Evolutionary conservation across 2,797 vertebrate genomes (phyloP).

Genomic region (Sardinella longiceps): DNA sequence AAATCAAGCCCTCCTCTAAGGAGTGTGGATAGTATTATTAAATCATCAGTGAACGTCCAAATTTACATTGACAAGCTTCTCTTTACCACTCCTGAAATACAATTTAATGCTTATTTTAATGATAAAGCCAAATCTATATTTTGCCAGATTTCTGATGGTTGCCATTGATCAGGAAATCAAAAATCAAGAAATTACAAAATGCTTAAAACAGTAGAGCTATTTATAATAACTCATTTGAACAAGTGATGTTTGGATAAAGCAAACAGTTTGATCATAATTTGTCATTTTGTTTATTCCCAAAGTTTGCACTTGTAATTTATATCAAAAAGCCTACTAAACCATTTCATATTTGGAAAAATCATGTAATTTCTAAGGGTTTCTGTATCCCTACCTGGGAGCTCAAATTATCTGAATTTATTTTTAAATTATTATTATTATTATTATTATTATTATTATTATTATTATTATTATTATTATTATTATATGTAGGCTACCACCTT

Average conservation of each 20-base stretch:
- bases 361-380: not conserved
- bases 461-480: not conserved
- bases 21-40: conserved; percentile 78
- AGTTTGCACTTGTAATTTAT: not conserved
- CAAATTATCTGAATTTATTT: no score
- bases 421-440: not conserved
- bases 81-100: conserved; percentile 60
- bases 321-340: not conserved
- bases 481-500: no score
- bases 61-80: conserved; percentile 71
- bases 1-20: conserved; percentile 91
- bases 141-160: not conserved
- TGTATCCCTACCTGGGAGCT: not conserved
- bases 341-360: not conserved
- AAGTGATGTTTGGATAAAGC: not conserved
- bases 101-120: conserved; percentile 40
- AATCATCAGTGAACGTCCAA: conserved; percentile 78
- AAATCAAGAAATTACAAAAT: not conserved
- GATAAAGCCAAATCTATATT: not conserved
- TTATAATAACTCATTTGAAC: not conserved
- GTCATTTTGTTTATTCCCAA: not conserved
- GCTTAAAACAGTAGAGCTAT: not conserved
- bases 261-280: not conserved
- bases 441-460: not conserved
- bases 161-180: not conserved